Conservation (phyloP, 2,888 invertebrate genomes). For the Catocala nupta region DNA sequence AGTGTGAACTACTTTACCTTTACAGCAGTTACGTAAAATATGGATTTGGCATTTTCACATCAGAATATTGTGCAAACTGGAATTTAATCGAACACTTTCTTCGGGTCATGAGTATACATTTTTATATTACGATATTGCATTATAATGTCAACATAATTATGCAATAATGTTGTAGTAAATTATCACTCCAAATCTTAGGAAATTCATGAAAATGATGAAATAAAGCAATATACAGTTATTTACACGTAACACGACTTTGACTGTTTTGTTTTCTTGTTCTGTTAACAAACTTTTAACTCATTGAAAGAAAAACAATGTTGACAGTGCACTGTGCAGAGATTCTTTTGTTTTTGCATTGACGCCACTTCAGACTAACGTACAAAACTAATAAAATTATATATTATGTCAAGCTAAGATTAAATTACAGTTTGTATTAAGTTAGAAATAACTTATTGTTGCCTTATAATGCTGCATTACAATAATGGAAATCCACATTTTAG, state of each 20-base stretch:
- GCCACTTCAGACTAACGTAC: too few relatives aligned
- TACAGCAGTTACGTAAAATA: background rate
- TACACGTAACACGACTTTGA: too few relatives aligned
- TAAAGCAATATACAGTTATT: too few relatives aligned
- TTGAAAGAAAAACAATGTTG: too few relatives aligned
- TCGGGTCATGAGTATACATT: background rate
- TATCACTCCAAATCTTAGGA: too few relatives aligned
- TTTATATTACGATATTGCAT: constrained; percentile 3
- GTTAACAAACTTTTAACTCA: too few relatives aligned
- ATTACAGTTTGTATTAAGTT: background rate
- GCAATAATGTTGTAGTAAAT: constrained; percentile 2
- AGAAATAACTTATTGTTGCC: background rate
- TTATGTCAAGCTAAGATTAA: background rate
- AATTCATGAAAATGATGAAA: background rate
- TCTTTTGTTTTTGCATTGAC: too few relatives aligned
- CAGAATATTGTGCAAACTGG: background rate
- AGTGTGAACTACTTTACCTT: background rate
- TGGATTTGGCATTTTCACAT: background rate
- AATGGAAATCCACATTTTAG: background rate
- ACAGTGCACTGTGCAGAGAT: too few relatives aligned
- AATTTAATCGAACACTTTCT: constrained; percentile 4
- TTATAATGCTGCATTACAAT: background rate
- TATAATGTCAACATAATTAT: constrained; percentile 15
- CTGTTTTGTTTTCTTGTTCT: too few relatives aligned
- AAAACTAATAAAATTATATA: too few relatives aligned